Evolutionary conservation across 2,113 vertebrate species (phyloP).

Genomic region (Platysternon megacephalum): DNA sequence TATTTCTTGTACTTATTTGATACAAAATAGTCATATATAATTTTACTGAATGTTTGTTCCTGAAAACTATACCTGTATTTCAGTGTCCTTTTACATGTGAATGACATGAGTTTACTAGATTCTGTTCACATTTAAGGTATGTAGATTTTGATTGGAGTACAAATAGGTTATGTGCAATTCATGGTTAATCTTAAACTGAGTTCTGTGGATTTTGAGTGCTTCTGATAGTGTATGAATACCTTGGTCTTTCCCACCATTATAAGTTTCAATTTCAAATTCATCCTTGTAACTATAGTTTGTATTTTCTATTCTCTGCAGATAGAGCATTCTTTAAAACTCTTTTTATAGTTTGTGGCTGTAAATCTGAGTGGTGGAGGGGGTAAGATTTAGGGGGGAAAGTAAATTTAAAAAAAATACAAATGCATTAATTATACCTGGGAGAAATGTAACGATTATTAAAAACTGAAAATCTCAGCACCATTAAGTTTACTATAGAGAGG

Average conservation of each 20-base stretch:
- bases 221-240: background rate
- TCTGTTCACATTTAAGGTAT: background rate
- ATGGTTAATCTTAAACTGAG: background rate
- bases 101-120: background rate
- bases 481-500: background rate
- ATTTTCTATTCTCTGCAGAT: background rate
- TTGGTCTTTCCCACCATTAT: background rate
- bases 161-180: background rate
- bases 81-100: background rate
- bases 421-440: background rate
- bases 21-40: background rate
- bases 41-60: background rate
- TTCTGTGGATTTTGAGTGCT: background rate
- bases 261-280: background rate
- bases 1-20: background rate
- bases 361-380: background rate
- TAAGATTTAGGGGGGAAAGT: background rate
- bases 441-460: background rate
- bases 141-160: background rate
- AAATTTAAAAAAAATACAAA: background rate
- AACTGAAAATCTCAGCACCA: background rate
- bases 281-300: background rate
- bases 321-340: background rate
- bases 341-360: background rate
- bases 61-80: background rate